Conservation (phyloP, 2,113 vertebrate genomes). For the Spilogale gracilis region DNA sequence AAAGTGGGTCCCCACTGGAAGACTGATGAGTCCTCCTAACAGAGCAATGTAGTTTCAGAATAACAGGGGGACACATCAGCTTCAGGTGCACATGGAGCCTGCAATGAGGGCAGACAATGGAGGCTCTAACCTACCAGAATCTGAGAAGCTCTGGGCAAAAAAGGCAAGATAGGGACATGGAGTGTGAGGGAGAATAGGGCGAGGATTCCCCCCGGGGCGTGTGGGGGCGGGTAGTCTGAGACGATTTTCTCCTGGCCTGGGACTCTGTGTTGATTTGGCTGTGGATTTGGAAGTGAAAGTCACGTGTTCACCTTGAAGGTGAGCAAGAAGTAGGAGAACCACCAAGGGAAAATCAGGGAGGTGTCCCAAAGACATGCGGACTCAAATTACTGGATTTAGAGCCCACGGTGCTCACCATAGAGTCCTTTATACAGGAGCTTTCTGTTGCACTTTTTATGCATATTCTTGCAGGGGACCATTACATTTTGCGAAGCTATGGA, state of each 20-base stretch:
- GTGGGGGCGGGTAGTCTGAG: not conserved
- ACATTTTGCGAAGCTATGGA: not conserved
- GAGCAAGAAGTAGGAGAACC: not conserved
- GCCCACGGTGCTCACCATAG: not conserved
- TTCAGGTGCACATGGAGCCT: not conserved
- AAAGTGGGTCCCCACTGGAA: not conserved
- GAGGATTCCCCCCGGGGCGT: not conserved
- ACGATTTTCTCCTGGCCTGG: not conserved
- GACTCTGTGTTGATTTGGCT: no score
- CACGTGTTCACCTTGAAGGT: not conserved
- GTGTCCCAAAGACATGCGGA: not conserved
- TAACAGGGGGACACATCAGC: no score
- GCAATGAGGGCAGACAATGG: not conserved
- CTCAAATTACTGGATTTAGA: not conserved
- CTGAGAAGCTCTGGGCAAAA: not conserved
- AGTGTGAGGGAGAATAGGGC: not conserved
- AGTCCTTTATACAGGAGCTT: not conserved
- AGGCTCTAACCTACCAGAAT: not conserved
- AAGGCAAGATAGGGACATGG: not conserved
- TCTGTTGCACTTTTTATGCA: not conserved
- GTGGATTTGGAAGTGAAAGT: not conserved
- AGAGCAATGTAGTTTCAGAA: not conserved
- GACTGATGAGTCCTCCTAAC: not conserved
- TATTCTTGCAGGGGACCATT: not conserved
- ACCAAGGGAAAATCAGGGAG: not conserved